Base-by-base conservation (phyloP, 2,113 vertebrate genomes). In the Bettongia penicillata region DNA sequence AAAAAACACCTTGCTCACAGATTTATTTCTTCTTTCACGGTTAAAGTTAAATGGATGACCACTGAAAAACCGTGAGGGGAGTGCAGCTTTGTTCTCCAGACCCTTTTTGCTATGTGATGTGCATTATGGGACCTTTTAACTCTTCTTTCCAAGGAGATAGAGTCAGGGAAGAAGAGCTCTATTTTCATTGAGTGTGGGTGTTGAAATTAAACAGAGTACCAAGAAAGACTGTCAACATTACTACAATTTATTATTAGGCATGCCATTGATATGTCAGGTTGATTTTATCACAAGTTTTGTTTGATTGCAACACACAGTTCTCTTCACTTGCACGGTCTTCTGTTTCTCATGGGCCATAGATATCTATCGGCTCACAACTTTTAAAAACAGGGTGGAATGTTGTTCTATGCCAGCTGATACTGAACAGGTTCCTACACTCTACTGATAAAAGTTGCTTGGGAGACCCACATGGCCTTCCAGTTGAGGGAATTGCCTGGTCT, bases 211-310 rank as follows among this genome's bases (percentile, higher is more conserved):
- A 84, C 16, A 43, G 5, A 84, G 5, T 84, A 84, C n/a, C n/a
- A 84, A n/a, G 19, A 84, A 84, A 43, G 68, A 84, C n/a, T 43
- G 19, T 84, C 68, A 84, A 16, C 68, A 84, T 43, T n/a, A 84
- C 19, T 84, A 43, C n/a, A 84, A 84, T 84, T 84, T 84, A 84
- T 93, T 91, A 94, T 95, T 95, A 95, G 91, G 93, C 91, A 91
- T 90, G 93, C 91, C 96, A 96, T 97, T 93, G 93, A 84, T 53
- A 53, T 91, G 97, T 97, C 96, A 95, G 96, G 48, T 92, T 95
- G 53, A 19, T 94, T 96, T 96, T 91, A 90, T 84, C 19, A 89
- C 90, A 94, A 94, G 89, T 90, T 31, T 53, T 97, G n/a, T 96
- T 43, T 94, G 95, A 98, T 96, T 91, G 25, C 57, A 84, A 84